Percentiles rank a stretch among this genome's conserved stretches.
Evolutionary conservation across 2,888 invertebrate species (phyloP).

Genomic region (Amphipyra tragopoginis): DNA sequence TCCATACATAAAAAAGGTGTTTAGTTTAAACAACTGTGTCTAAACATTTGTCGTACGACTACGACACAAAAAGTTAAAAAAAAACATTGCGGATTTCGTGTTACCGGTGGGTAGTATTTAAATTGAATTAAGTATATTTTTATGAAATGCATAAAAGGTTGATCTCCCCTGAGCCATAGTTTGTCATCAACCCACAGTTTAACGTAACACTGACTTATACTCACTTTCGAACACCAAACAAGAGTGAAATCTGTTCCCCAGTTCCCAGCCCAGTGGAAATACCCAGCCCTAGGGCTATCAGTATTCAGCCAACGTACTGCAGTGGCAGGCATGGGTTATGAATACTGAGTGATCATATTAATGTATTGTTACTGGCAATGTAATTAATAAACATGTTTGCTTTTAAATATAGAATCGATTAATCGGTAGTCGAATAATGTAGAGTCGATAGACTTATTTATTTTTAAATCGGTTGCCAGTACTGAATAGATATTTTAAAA

Average conservation of each 20-base stretch:
- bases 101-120: no score
- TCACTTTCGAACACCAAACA: slow-evolving; percentile 53
- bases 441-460: slow-evolving; percentile 24
- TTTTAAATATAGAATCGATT: slow-evolving; percentile 31
- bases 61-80: no score
- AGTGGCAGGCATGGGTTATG: slow-evolving; percentile 27
- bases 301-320: slow-evolving; percentile 23
- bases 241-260: slow-evolving; percentile 57
- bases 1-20: no score
- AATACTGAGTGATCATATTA: slow-evolving; percentile 35
- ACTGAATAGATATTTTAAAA: no score
- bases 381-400: slow-evolving; percentile 51
- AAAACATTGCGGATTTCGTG: no score
- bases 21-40: no score
- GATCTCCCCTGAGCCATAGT: no score
- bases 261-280: slow-evolving; percentile 18
- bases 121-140: no score
- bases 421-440: neutral
- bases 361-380: slow-evolving; percentile 27
- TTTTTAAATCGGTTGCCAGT: slow-evolving; percentile 12
- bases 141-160: no score
- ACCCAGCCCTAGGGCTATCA: slow-evolving; percentile 15
- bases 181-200: slow-evolving; percentile 13
- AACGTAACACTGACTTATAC: slow-evolving; percentile 35
- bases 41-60: no score